A percentile compares a stretch with the other conserved stretches of the same genome.
phyloP scores from a whole-genome alignment of 2,797 vertebrate species.

The Trichosurus vulpecula region DNA sequence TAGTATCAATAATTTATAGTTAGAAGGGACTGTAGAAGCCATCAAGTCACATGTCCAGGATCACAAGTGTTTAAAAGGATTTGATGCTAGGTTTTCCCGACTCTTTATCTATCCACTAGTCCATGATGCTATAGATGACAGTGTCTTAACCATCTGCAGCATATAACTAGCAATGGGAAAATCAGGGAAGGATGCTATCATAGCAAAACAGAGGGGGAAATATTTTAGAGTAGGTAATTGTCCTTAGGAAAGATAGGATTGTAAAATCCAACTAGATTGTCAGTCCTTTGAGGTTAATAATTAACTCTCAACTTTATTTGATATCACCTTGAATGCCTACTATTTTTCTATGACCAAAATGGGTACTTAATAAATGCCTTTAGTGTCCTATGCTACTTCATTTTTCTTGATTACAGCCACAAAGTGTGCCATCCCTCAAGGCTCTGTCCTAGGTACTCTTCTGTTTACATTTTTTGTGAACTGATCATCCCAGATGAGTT shows the following conservation, averaged over 20 bases:
- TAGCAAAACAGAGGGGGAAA: not conserved
- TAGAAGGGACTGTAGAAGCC: not conserved
- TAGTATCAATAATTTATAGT: not conserved
- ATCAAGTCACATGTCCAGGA: not conserved
- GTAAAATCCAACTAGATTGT: not conserved
- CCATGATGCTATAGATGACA: too few species aligned
- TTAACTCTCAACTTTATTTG: conserved; percentile 11
- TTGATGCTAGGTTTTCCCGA: not conserved
- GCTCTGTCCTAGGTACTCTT: not conserved
- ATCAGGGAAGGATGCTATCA: not conserved
- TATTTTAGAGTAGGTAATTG: not conserved
- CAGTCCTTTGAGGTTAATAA: not conserved
- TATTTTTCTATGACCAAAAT: conserved; percentile 13
- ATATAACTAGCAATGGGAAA: not conserved
- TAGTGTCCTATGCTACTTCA: not conserved
- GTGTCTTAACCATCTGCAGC: not conserved
- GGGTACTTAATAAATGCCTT: conserved; percentile 15
- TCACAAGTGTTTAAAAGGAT: not conserved
- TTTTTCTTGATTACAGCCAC: not conserved
- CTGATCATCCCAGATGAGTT: not conserved
- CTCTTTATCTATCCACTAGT: not conserved
- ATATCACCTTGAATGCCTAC: not conserved
- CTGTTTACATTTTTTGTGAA: not conserved
- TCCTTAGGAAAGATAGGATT: not conserved
- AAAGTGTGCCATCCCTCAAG: not conserved